A percentile compares a stretch with the other conserved stretches of the same genome.
These are phyloP conservation scores for Athrips mouffetella DNA, from an alignment of 2,888 invertebrate genomes.

Conservation along the genomic window DNA sequence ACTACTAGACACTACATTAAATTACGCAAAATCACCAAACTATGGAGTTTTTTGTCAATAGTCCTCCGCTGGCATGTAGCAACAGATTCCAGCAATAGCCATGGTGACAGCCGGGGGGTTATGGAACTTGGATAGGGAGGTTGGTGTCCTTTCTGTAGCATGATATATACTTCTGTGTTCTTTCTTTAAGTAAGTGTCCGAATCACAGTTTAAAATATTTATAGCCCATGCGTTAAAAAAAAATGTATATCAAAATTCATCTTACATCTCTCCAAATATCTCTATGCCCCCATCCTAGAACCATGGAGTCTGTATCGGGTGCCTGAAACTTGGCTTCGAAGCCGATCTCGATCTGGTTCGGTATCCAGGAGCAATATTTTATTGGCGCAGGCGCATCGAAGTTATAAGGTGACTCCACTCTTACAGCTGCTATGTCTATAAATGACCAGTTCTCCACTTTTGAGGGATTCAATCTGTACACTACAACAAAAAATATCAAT, in stretches of 20 bases:
- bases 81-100: too few species aligned
- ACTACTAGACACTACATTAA: too few species aligned
- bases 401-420: slow-evolving; percentile 18
- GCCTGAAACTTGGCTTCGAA: slow-evolving; percentile 12
- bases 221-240: background rate
- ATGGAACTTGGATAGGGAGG: too few species aligned
- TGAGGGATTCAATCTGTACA: background rate
- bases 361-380: slow-evolving; percentile 17
- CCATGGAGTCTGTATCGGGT: slow-evolving; percentile 18
- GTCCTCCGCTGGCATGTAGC: too few species aligned
- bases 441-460: slow-evolving; percentile 1
- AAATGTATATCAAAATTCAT: background rate
- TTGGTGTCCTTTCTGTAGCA: too few species aligned
- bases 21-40: too few species aligned
- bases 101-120: too few species aligned
- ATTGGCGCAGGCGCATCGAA: slow-evolving; percentile 10
- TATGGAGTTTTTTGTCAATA: too few species aligned
- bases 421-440: slow-evolving; percentile 19
- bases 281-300: slow-evolving; percentile 24
- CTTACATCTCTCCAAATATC: background rate
- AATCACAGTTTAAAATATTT: slow-evolving; percentile 14
- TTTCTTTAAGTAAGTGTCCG: too few species aligned
- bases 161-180: too few species aligned
- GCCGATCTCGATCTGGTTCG: slow-evolving; percentile 16
- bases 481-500: background rate